A percentile compares a stretch with the other conserved stretches of the same genome.
Conservation (phyloP, 2,113 vertebrate genomes). For the Falco punctatus region DNA sequence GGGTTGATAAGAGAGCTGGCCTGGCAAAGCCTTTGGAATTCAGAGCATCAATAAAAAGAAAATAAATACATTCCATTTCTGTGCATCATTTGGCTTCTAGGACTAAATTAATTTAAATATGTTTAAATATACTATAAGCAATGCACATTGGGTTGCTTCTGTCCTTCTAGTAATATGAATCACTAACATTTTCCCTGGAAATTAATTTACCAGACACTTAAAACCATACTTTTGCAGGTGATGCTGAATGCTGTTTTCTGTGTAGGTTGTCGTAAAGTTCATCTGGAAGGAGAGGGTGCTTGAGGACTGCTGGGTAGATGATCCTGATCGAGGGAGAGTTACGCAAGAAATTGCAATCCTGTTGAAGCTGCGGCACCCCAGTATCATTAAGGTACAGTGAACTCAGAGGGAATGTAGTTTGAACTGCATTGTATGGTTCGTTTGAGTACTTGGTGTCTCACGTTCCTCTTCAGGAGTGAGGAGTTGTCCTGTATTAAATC, state of each 20-base stretch:
- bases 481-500: not conserved
- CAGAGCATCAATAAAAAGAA: not conserved
- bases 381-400: slow-evolving; percentile 85
- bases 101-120: not conserved
- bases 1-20: not conserved
- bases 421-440: not conserved
- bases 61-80: not conserved
- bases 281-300: slow-evolving; percentile 90
- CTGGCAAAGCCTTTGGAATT: not conserved
- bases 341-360: slow-evolving; percentile 91
- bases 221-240: not conserved
- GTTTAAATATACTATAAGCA: not conserved
- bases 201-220: not conserved
- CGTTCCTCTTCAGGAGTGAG: not conserved
- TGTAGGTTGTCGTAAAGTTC: slow-evolving; percentile 91
- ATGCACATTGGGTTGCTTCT: not conserved
- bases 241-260: not conserved
- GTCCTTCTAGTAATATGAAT: not conserved
- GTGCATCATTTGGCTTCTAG: not conserved
- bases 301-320: slow-evolving; percentile 90
- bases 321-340: slow-evolving; percentile 85
- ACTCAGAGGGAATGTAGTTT: not conserved
- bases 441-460: not conserved
- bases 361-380: slow-evolving; percentile 84
- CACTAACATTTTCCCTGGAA: not conserved